Conservation (phyloP, 37 sponge, comb jelly and placozoan species). For the Cladorhizidae sp. region DNA sequence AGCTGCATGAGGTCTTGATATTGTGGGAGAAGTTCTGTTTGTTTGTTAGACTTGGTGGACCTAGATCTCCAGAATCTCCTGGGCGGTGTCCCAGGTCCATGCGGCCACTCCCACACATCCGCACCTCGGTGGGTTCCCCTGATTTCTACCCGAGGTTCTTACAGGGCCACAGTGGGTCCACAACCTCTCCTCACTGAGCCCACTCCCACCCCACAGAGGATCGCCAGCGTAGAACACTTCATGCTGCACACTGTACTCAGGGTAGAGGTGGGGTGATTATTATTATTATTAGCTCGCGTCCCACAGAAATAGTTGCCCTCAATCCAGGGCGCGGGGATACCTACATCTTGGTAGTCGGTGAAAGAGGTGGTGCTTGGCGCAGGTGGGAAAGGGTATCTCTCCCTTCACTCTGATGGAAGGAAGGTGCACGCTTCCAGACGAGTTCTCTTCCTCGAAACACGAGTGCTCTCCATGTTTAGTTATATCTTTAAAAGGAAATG, state of each 20-base stretch:
- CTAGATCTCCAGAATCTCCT: neutral
- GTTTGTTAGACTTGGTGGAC: too few relatives aligned
- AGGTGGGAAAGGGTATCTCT: conserved; percentile 9
- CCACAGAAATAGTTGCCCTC: conserved; percentile 9
- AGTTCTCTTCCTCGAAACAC: neutral
- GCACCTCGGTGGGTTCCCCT: neutral
- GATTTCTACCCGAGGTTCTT: neutral
- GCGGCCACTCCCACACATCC: conserved; percentile 7
- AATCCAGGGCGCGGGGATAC: conserved; percentile 1
- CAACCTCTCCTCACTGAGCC: neutral
- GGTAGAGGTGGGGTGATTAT: neutral
- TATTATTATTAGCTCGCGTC: neutral
- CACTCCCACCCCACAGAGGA: conserved; percentile 25
- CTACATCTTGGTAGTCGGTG: neutral
- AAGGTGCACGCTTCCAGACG: neutral
- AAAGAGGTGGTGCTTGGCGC: neutral
- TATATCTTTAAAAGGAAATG: neutral
- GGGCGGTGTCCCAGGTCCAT: conserved; percentile 1
- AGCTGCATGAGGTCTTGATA: too few relatives aligned
- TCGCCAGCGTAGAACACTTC: conserved; percentile 15
- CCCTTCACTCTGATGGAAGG: neutral
- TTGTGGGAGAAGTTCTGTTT: too few relatives aligned
- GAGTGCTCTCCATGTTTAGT: too few relatives aligned
- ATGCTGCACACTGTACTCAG: neutral
- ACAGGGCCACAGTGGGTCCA: conserved; percentile 4